phyloP scores from a whole-genome alignment of 2,797 vertebrate species.

The Antennarius maculatus region DNA sequence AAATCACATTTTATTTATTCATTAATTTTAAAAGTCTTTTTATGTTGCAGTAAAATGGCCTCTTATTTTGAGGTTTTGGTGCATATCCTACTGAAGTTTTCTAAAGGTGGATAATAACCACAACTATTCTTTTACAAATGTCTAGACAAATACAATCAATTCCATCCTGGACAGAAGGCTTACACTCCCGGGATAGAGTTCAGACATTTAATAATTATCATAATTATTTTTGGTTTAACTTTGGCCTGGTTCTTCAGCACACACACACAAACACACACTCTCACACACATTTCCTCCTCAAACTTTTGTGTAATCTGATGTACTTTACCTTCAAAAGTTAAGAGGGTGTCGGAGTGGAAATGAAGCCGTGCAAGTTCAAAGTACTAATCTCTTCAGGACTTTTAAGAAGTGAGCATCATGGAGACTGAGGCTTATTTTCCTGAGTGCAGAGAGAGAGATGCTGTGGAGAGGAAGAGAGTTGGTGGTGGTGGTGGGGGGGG shows the following conservation, averaged over 20 bases:
- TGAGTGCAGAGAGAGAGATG: conserved; percentile 44
- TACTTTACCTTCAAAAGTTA: conserved; percentile 52
- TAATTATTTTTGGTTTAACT: background rate
- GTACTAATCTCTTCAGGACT: conserved; percentile 67
- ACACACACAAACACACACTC: background rate
- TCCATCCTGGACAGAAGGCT: too few relatives aligned
- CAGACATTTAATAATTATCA: too few relatives aligned
- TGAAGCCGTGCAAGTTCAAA: conserved; percentile 56
- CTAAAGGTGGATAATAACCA: too few relatives aligned
- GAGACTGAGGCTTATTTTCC: conserved; percentile 68
- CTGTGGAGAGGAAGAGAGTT: conserved; percentile 47
- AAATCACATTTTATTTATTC: too few relatives aligned
- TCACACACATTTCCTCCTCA: conserved; percentile 1
- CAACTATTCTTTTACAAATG: too few relatives aligned
- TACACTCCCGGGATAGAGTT: too few relatives aligned
- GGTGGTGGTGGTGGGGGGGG: conserved; percentile 3
- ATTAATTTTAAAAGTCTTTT: too few relatives aligned
- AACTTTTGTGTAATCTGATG: conserved; percentile 41
- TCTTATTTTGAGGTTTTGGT: too few relatives aligned
- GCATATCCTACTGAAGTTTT: too few relatives aligned
- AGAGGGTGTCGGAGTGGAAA: conserved; percentile 30
- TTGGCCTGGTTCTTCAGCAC: background rate
- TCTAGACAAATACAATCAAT: too few relatives aligned
- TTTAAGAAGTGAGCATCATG: conserved; percentile 55
- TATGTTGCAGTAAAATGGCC: too few relatives aligned